Base-by-base conservation (phyloP, 2,888 invertebrate genomes). In the Listrodromus nycthemerus region DNA sequence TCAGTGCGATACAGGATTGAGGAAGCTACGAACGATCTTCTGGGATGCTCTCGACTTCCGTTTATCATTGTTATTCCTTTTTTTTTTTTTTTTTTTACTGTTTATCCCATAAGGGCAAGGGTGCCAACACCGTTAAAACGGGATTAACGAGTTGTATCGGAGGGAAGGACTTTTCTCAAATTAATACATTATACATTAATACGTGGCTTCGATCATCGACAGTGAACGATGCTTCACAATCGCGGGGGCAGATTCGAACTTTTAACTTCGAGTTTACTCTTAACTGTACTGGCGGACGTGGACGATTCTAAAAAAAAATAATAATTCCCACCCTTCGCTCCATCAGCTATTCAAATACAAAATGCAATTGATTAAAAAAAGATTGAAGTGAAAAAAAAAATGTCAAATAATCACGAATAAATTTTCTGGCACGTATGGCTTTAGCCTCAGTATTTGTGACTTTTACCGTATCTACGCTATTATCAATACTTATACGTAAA, bases 1-100 rank as follows among this genome's bases (percentile, higher is more conserved):
- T 86, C 80, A 69, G 78, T 82, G 86, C 87, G 87, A 88, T 86
- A 88, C 85, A 88, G 88, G 86, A 87, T 86, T 87, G 83, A n/a
- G n/a, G 81, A 83, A 85, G 83, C 66, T 80, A 83, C 71, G 63
- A 67, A 74, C 66, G 45, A 50, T 78, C 21, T 63, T 48, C 50
- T 33, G 50, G n/a, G 50, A 70, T 78, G 37, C 37, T 65, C 75
- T 66, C 65, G 10, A 61, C 71, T 67, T 67, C 27, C 71, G 5
- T 8, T 55, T 19, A 73, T 2, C 27, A 66, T 71, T 73, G 37
- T 50, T 69, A n/a, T 50, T 52, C 21, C 24, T 33, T n/a, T 27
- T 55, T 13, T 21, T 65, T 61, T 50, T 2, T 37, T 19, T 13
- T 33, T 61, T 67, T 41, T 7, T 10, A 33, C 7, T 69, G 50